Base-by-base conservation (phyloP, 1,140 invertebrate genomes). In the Cepaea nemoralis region DNA sequence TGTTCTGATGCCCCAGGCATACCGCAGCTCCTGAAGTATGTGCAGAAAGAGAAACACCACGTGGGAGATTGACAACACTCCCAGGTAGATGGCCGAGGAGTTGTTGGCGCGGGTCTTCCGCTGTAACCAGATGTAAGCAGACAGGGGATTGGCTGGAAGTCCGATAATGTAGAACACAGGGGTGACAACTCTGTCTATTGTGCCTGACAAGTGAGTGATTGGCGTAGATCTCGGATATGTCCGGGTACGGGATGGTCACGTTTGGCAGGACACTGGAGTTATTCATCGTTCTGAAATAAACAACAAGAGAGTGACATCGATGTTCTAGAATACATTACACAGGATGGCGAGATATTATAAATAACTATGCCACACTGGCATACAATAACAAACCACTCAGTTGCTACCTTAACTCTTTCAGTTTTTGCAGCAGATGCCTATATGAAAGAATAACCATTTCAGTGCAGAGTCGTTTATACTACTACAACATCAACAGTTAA, bases 21-120 rank as follows among this genome's bases (percentile, higher is more conserved):
- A 85, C 42, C 87, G 84, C 0, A 90, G 80, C 82, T 91, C 90
- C 70, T 91, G 69, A 45, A 91, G 48, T 12, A 90, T 80, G 75
- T 89, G 87, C 0, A 91, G 77, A 5, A 87, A 37, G 0, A 91
- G 83, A 67, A 90, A 89, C 16, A 87, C 71, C 22, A 87, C 77
- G 76, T 91, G 88, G 0, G 86, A 87, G 50, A 90, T 81, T 16
- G 89, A 87, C 37, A 91, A 81, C 0, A 86, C 82, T n/a, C 87
- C 87, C 5, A 91, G 86, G 81, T 91, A 91, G 59, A 89, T 87
- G 33, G 89, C 90, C 14, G 90, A 91, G 1, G 88, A 88, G 82
- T 88, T 88, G 48, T 85, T 87, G 27, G 83, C 77, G 19, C 90
- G 39, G 35, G 90, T 89, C 22, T 86, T 84, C 2, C 81, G 76